Percentiles rank a stretch among this genome's conserved stretches.
Evolutionary conservation across 2,888 invertebrate species (phyloP).

Genomic region (Leptinotarsa rubiginosa): DNA sequence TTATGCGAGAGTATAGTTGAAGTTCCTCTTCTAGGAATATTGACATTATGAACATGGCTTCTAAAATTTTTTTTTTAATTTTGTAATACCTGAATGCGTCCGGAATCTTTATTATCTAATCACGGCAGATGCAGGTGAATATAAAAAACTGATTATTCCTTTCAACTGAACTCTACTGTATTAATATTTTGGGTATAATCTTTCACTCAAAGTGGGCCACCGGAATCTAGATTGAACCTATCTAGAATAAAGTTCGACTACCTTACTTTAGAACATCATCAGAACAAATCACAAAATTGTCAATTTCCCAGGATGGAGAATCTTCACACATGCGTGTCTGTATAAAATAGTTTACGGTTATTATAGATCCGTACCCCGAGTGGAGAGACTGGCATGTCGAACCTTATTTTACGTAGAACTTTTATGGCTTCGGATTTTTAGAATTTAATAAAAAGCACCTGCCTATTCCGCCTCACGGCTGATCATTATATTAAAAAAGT

Average conservation of each 20-base stretch:
- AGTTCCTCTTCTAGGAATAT: no score
- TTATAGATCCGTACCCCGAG: conserved; percentile 38
- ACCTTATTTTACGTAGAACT: conserved; percentile 43
- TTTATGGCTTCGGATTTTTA: conserved; percentile 43
- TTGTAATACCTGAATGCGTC: no score
- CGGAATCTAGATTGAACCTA: no score
- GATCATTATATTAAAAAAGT: conserved; percentile 48
- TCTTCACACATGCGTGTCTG: conserved; percentile 45
- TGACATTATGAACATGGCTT: no score
- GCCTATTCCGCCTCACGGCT: conserved; percentile 36
- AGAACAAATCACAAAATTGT: conserved; percentile 38
- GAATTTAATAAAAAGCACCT: conserved; percentile 47
- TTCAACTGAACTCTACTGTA: no score
- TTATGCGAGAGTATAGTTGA: no score
- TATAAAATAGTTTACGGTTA: conserved; percentile 47
- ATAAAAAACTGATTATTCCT: no score
- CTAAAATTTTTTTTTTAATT: no score
- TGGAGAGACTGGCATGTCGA: conserved; percentile 36
- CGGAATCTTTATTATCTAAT: no score
- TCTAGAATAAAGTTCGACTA: not conserved
- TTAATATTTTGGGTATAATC: not conserved
- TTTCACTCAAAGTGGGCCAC: not conserved
- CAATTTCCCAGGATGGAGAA: conserved; percentile 39
- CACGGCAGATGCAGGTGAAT: no score
- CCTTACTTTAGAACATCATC: not conserved